Percentiles rank a stretch among this genome's conserved stretches.
Evolutionary conservation across 2,797 vertebrate species (phyloP).

Genomic region (Calcarius lapponicus): DNA sequence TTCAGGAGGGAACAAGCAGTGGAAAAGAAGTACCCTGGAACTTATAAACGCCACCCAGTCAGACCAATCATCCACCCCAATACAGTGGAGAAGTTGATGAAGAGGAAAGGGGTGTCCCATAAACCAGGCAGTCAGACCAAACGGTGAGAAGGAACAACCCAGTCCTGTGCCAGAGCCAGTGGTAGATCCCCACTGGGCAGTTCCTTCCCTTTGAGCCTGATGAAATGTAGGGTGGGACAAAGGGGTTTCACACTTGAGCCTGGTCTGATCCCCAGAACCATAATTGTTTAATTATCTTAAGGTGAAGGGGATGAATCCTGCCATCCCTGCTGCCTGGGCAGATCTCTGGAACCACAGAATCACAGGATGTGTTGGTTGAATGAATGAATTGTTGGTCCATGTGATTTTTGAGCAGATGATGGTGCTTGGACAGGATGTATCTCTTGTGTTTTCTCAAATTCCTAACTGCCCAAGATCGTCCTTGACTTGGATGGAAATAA

Average conservation of each 20-base stretch:
- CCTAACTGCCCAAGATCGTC: not conserved
- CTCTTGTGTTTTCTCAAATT: not conserved
- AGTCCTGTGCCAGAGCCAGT: not conserved
- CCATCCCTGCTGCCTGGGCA: not conserved
- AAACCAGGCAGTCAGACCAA: constrained; percentile 89
- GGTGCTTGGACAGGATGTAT: not conserved
- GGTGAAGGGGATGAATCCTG: not conserved
- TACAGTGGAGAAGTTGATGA: constrained; percentile 96
- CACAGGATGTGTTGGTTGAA: not conserved
- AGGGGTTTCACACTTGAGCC: not conserved
- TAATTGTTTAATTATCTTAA: not conserved
- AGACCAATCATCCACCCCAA: constrained; percentile 93
- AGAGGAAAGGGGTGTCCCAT: constrained; percentile 89
- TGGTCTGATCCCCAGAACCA: not conserved
- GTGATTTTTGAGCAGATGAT: not conserved
- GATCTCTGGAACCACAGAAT: not conserved
- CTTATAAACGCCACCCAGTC: constrained; percentile 93
- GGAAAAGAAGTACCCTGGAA: constrained; percentile 97
- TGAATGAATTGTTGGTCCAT: not conserved
- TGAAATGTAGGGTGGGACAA: not conserved
- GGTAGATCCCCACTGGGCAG: not conserved
- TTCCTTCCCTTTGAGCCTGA: not conserved
- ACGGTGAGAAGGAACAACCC: constrained; percentile 77
- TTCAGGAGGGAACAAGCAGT: constrained; percentile 94
- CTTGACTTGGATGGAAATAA: not conserved